Percentiles rank a stretch among this genome's conserved stretches.
phyloP scores from a whole-genome alignment of 2,888 invertebrate species.

The Caenorhabditis auriculariae region DNA sequence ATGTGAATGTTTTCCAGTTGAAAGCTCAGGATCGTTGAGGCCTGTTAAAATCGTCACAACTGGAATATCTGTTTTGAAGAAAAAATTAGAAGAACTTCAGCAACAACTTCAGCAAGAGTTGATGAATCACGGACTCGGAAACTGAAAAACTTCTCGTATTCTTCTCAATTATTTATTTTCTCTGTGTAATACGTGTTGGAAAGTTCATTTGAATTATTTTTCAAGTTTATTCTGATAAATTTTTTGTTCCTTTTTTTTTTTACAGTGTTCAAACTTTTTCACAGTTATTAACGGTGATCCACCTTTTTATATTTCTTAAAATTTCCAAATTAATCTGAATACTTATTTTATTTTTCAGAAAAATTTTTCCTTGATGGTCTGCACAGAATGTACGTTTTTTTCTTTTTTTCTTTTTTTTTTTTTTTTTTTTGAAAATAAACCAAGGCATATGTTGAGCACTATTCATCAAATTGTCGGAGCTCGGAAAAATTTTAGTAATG shows the following conservation, averaged over 20 bases:
- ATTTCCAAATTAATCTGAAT: background rate
- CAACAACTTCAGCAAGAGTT: slow-evolving; percentile 13
- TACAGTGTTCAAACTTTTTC: background rate
- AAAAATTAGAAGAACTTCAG: slow-evolving; percentile 91
- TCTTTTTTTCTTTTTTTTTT: slow-evolving; percentile 8
- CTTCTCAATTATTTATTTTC: slow-evolving; percentile 3
- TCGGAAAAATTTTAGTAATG: no score
- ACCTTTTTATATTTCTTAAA: background rate
- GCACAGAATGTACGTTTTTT: no score
- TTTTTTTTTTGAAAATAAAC: background rate
- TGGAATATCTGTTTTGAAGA: slow-evolving; percentile 88
- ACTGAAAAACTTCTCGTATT: slow-evolving; percentile 7
- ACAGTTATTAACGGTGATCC: background rate
- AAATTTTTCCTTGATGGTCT: no score
- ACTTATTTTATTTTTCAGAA: background rate
- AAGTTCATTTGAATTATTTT: background rate
- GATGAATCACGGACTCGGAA: slow-evolving; percentile 13
- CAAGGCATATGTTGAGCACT: no score
- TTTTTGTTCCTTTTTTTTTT: background rate
- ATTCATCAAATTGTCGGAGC: no score
- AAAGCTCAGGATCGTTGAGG: slow-evolving; percentile 87
- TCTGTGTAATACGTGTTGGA: background rate
- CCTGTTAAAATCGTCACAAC: slow-evolving; percentile 95
- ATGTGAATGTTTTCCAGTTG: slow-evolving; percentile 70
- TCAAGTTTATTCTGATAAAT: background rate